These are phyloP conservation scores for Phrynocephalus guinanensis DNA, from an alignment of 2,797 vertebrate species.

Conservation along the genomic window DNA sequence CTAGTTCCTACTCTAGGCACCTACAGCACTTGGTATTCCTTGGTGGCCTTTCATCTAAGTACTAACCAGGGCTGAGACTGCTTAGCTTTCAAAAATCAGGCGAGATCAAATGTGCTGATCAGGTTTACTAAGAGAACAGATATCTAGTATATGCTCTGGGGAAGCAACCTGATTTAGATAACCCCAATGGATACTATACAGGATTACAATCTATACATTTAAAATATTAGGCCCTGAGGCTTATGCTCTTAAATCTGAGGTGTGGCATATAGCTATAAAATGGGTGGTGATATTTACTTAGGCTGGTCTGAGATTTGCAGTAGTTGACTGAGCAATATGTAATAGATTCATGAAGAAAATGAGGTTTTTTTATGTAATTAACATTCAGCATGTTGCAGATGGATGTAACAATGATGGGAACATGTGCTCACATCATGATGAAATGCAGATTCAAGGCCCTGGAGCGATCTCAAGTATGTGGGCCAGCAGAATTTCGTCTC, in stretches of 20 bases:
- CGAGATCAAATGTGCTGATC: conserved; percentile 43
- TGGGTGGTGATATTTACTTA: conserved; percentile 56
- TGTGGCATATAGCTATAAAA: conserved; percentile 38
- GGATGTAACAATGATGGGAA: conserved; percentile 78
- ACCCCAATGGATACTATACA: background rate
- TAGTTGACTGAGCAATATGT: conserved; percentile 80
- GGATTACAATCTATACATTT: conserved; percentile 7
- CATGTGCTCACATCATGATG: conserved; percentile 81
- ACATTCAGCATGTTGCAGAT: conserved; percentile 78
- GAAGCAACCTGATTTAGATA: background rate
- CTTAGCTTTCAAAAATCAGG: no score
- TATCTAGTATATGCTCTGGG: conserved; percentile 22
- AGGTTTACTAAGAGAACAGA: conserved; percentile 32
- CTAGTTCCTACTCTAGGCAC: no score
- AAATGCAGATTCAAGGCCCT: conserved; percentile 82
- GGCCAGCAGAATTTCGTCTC: conserved; percentile 78
- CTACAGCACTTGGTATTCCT: no score
- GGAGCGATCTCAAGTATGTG: conserved; percentile 82
- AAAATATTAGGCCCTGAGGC: conserved; percentile 45
- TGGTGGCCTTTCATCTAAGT: no score
- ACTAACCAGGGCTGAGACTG: no score
- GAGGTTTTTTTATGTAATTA: conserved; percentile 82
- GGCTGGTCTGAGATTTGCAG: conserved; percentile 69
- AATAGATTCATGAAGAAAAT: conserved; percentile 80
- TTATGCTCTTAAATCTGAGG: conserved; percentile 6